Evolutionary conservation across 2,113 vertebrate genomes (phyloP).

Genomic region (Oxygymnocypris stewartii): DNA sequence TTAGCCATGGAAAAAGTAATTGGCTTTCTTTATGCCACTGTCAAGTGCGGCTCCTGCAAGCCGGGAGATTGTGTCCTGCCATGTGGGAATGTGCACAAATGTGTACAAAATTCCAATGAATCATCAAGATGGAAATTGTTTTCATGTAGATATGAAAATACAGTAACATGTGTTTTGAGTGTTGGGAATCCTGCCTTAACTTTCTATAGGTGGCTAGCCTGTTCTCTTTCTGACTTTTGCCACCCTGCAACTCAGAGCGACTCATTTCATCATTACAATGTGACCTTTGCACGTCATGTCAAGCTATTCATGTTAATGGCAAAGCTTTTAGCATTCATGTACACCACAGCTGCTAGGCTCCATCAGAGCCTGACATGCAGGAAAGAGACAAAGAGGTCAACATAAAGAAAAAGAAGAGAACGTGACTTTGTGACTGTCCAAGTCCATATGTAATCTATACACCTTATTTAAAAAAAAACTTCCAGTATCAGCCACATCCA

Average conservation of each 20-base stretch:
- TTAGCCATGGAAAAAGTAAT: constrained; percentile 42
- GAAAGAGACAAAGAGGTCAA: constrained; percentile 29
- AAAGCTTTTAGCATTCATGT: constrained; percentile 19
- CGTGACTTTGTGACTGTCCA: background rate
- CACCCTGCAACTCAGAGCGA: constrained; percentile 5
- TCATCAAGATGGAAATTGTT: background rate
- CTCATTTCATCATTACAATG: constrained; percentile 47
- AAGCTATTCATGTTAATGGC: constrained; percentile 38
- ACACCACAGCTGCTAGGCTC: constrained; percentile 54
- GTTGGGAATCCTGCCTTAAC: background rate
- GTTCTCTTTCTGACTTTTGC: constrained; percentile 46
- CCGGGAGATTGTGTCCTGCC: background rate
- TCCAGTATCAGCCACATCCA: background rate
- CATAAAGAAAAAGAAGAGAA: background rate
- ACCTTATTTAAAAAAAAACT: background rate
- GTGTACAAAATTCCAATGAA: background rate
- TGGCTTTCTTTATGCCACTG: constrained; percentile 8
- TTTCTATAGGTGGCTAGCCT: background rate
- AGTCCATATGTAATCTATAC: background rate
- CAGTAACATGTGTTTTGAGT: background rate
- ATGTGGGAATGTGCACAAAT: background rate
- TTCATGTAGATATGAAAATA: background rate
- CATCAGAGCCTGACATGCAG: constrained; percentile 45
- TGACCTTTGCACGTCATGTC: constrained; percentile 60
- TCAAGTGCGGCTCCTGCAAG: background rate